Conservation (phyloP, 2,888 invertebrate species). For the Iselma pallidipennis region DNA sequence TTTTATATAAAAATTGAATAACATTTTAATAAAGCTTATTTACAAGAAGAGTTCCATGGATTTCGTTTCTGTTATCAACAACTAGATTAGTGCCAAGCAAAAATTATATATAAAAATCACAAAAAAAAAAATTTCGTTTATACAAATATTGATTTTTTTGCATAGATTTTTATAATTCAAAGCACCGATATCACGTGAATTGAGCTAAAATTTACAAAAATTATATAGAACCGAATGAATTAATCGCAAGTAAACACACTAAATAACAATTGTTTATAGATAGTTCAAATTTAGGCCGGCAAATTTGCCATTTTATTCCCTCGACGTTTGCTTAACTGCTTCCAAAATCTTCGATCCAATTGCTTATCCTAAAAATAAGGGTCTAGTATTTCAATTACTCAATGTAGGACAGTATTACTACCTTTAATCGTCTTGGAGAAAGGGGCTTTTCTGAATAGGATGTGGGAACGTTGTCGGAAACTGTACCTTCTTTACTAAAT, state of each 20-base stretch:
- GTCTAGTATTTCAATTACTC: constrained; percentile 6
- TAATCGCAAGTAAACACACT: constrained; percentile 6
- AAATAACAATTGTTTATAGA: too few relatives aligned
- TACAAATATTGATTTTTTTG: constrained; percentile 26
- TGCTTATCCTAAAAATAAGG: constrained; percentile 68
- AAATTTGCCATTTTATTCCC: constrained; percentile 42
- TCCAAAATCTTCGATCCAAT: constrained; percentile 78
- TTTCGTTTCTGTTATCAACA: constrained; percentile 5
- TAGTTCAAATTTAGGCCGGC: constrained; percentile 38
- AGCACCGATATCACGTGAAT: constrained; percentile 44
- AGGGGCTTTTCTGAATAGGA: constrained; percentile 58
- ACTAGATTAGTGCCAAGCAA: constrained; percentile 36
- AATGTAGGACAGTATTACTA: too few relatives aligned
- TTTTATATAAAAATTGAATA: constrained; percentile 35
- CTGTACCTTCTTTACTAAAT: constrained; percentile 48
- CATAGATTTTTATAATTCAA: constrained; percentile 28
- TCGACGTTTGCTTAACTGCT: constrained; percentile 74
- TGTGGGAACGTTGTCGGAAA: constrained; percentile 52
- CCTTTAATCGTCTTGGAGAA: constrained; percentile 63
- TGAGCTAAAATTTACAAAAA: constrained; percentile 34
- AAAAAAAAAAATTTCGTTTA: constrained; percentile 27
- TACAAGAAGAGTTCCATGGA: constrained; percentile 11
- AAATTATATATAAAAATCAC: constrained; percentile 24
- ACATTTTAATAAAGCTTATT: constrained; percentile 37
- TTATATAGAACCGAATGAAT: constrained; percentile 12